phyloP scores from a whole-genome alignment of 2,797 vertebrate species.

The Galago senegalensis region DNA sequence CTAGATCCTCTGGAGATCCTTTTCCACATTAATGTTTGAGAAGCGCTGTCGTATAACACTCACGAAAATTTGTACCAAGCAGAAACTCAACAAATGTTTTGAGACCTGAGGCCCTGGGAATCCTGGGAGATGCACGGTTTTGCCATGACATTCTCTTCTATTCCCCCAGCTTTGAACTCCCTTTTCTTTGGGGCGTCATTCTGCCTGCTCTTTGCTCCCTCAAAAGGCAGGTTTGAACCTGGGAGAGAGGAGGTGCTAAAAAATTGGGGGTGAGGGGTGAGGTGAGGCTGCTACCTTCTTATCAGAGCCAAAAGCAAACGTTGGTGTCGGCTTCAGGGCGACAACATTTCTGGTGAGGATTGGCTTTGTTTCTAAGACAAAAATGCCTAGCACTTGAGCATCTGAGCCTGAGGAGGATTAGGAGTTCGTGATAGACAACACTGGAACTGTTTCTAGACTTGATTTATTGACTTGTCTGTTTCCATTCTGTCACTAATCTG shows the following conservation, averaged over 20 bases:
- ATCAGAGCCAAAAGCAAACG: neutral
- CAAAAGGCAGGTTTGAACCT: neutral
- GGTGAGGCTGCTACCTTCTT: neutral
- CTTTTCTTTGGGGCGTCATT: neutral
- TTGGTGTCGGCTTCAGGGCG: neutral
- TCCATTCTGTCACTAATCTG: constrained; percentile 74
- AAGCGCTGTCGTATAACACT: neutral
- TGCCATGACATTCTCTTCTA: neutral
- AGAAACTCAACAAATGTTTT: constrained; percentile 33
- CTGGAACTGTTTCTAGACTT: constrained; percentile 67
- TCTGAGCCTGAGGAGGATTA: neutral
- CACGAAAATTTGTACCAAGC: constrained; percentile 13
- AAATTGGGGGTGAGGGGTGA: neutral
- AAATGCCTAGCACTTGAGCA: constrained; percentile 9
- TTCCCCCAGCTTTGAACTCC: neutral
- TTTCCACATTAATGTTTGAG: constrained; percentile 1
- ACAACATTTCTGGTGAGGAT: constrained; percentile 43
- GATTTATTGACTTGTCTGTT: constrained; percentile 83
- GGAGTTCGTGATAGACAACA: constrained; percentile 61
- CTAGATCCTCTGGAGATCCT: neutral
- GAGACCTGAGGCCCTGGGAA: neutral
- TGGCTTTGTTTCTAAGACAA: constrained; percentile 59
- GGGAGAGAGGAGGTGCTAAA: neutral
- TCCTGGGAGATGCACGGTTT: neutral
- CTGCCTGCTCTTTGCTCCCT: neutral